Conservation (phyloP, 2,113 vertebrate species). For the Numenius arquata region DNA sequence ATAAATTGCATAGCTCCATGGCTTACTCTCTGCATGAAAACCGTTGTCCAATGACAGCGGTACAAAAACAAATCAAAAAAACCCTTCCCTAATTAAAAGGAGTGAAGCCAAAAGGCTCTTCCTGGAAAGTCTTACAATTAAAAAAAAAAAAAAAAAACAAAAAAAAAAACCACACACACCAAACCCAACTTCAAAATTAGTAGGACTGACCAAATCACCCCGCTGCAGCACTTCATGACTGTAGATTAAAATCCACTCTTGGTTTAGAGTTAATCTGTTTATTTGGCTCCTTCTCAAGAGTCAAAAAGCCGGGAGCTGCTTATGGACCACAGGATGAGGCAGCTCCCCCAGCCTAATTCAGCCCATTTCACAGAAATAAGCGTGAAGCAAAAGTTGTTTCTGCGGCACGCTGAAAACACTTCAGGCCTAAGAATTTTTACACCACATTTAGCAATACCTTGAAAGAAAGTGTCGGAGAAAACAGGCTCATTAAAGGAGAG, state of each 20-base stretch:
- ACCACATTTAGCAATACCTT: neutral
- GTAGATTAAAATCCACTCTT: neutral
- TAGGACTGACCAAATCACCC: neutral
- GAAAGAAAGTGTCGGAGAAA: neutral
- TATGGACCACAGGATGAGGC: neutral
- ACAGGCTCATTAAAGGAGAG: accelerated
- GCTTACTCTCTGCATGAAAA: neutral
- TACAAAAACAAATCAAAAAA: neutral
- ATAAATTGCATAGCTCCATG: neutral
- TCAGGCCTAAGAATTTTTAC: neutral
- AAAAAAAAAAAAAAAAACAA: neutral
- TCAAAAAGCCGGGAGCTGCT: conserved; percentile 29
- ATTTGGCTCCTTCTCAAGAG: conserved; percentile 36
- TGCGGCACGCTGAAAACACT: neutral
- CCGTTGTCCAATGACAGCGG: neutral
- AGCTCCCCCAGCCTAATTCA: neutral
- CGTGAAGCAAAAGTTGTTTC: neutral
- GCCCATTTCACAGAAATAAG: neutral
- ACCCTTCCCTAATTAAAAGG: neutral
- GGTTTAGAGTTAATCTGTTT: neutral
- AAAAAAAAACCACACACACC: neutral
- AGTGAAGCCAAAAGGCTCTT: conserved; percentile 1
- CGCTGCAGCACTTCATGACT: neutral
- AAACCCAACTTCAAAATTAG: neutral
- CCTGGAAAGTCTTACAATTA: neutral